A percentile compares a stretch with the other conserved stretches of the same genome.
Evolutionary conservation across 2,888 invertebrate genomes (phyloP).

Genomic region (Yponomeuta plumbellus): DNA sequence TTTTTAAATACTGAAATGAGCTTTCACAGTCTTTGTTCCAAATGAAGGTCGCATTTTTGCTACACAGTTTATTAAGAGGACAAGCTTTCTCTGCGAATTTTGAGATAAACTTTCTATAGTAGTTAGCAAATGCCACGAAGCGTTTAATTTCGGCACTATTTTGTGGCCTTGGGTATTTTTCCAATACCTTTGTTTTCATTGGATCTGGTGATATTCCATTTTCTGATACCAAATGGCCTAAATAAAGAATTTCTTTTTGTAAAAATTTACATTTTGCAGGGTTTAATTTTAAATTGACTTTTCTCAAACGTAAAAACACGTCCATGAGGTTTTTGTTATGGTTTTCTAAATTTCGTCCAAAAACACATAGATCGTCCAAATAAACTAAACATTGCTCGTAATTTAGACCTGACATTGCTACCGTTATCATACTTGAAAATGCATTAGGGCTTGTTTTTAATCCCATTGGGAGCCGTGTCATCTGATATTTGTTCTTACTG

Average conservation of each 20-base stretch:
- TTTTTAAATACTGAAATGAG: constrained; percentile 10
- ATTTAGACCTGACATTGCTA: constrained; percentile 23
- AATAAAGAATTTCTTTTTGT: constrained; percentile 22
- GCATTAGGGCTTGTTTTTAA: constrained; percentile 24
- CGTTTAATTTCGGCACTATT: constrained; percentile 17
- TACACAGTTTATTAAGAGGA: constrained; percentile 18
- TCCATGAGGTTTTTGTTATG: constrained; percentile 21
- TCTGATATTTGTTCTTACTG: constrained; percentile 23
- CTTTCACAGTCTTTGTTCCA: no score
- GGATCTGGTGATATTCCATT: constrained; percentile 21
- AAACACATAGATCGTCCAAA: constrained; percentile 11
- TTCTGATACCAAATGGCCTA: constrained; percentile 22
- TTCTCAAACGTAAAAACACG: constrained; percentile 19
- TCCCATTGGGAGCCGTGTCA: constrained; percentile 24
- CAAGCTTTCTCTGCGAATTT: constrained; percentile 23
- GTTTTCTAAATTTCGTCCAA: constrained; percentile 11
- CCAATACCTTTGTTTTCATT: constrained; percentile 5
- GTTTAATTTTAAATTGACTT: constrained; percentile 21
- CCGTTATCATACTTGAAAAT: constrained; percentile 22
- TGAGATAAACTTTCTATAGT: constrained; percentile 23
- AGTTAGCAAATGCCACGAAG: no score
- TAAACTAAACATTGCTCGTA: constrained; percentile 18
- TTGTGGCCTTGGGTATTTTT: constrained; percentile 21
- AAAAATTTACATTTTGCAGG: constrained; percentile 22
- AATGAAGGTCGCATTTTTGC: no score